Base-by-base conservation (phyloP, 2,888 invertebrate species). In the Eupithecia subfuscata region DNA sequence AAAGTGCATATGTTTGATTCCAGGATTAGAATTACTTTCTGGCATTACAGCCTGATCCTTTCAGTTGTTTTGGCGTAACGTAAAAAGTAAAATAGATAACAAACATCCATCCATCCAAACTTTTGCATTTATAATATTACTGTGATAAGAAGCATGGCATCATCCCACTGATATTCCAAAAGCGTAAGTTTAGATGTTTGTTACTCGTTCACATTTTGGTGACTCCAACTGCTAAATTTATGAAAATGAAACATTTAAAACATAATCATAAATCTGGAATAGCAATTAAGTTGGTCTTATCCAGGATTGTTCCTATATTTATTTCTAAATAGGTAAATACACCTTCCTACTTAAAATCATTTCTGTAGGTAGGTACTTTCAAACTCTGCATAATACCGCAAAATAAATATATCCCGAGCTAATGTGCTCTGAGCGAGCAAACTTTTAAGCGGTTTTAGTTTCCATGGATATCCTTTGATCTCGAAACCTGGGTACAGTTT, bases 391-490 rank as follows among this genome's bases (percentile, higher is more conserved):
- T 74, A 78, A 76, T 69, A 69, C 65, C 65, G 67, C 70, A 73
- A 77, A 79, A 76, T 75, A 79, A 79, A 79, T 78, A 76, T 70
- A 60, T 14, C 45, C 45, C n/a, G 67, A 71, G 72, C 75, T 81
- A 78, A 73, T 74, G 69, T 78, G 72, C 40, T 64, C 67, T 18
- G 56, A 75, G 71, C 68, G 74, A 73, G 71, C 52, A 78, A 84
- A 82, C 80, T 83, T 83, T 82, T 82, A 81, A 84, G 81, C 82
- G 82, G 83, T 84, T 84, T 84, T 79, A 78, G 77, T 80, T 81
- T 78, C 74, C 76, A 78, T 78, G 78, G 83, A 85, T 85, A 87
- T 84, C 90, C 88, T 89, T 88, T 89, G 87, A 87, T 84, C 84
- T 82, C 84, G 84, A 83, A 71, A 63, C 69, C 71, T 71, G 71